Evolutionary conservation across 2,888 invertebrate species (phyloP).

Genomic region (Loripinus fragilis): DNA sequence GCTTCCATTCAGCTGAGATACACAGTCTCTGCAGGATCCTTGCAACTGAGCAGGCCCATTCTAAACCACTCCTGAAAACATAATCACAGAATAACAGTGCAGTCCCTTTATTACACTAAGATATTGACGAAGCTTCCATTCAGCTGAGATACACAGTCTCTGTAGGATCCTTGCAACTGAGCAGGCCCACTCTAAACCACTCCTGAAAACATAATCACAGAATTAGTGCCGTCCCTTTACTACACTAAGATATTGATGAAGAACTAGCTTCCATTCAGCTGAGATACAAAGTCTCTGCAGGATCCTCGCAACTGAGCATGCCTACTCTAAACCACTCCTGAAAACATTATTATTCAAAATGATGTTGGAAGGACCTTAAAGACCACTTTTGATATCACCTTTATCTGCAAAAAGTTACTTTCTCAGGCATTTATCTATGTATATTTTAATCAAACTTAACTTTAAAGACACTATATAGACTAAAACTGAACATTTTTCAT

Average conservation of each 20-base stretch:
- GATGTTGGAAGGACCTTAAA: too few relatives aligned
- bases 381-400: too few relatives aligned
- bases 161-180: constrained; percentile 80
- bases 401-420: too few relatives aligned
- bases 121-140: constrained; percentile 79
- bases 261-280: constrained; percentile 73
- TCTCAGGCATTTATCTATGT: too few relatives aligned
- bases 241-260: constrained; percentile 77
- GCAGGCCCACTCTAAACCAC: constrained; percentile 81
- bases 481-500: too few relatives aligned
- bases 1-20: constrained; percentile 72
- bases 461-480: too few relatives aligned
- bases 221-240: too few relatives aligned
- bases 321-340: constrained; percentile 81
- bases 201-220: constrained; percentile 65
- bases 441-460: too few relatives aligned
- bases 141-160: constrained; percentile 69
- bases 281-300: constrained; percentile 76
- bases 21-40: constrained; percentile 78
- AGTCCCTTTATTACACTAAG: too few relatives aligned
- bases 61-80: constrained; percentile 75
- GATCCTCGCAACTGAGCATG: constrained; percentile 80
- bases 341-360: too few relatives aligned
- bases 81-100: too few relatives aligned
- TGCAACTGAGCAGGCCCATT: constrained; percentile 81